Conservation (phyloP, 2,113 vertebrate genomes). For the Sylvietta virens region DNA sequence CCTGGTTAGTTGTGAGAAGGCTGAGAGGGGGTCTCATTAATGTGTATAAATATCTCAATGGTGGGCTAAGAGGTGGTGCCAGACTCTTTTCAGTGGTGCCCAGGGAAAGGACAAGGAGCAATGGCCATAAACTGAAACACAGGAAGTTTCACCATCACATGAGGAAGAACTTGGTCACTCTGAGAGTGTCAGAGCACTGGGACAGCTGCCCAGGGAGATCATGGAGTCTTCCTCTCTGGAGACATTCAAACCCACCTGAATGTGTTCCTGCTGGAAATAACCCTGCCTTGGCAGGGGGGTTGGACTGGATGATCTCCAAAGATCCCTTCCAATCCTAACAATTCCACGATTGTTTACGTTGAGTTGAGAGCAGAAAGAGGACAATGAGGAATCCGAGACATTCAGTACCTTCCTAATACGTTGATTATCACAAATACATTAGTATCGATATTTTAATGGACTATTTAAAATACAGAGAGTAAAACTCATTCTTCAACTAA, state of each 20-base stretch:
- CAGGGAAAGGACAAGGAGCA: fast-evolving
- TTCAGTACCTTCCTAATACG: neutral
- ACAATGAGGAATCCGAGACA: neutral
- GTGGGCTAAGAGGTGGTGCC: fast-evolving
- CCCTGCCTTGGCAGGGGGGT: neutral
- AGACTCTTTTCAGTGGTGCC: neutral
- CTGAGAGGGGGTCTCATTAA: neutral
- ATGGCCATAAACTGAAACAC: neutral
- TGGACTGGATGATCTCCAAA: neutral
- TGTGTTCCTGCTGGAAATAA: neutral
- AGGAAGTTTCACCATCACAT: fast-evolving
- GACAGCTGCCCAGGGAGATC: neutral
- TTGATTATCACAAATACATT: neutral
- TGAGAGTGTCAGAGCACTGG: neutral
- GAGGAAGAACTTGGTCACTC: fast-evolving
- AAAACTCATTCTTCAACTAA: neutral
- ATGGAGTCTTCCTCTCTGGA: neutral
- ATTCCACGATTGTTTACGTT: neutral
- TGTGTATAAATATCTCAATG: neutral
- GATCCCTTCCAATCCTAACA: neutral
- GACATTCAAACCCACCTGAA: neutral
- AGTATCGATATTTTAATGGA: neutral
- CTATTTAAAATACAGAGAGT: neutral
- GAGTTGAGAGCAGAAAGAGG: neutral
- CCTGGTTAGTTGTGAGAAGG: neutral